Conservation (phyloP, 2,888 invertebrate genomes). For the Cheilosia urbana region DNA sequence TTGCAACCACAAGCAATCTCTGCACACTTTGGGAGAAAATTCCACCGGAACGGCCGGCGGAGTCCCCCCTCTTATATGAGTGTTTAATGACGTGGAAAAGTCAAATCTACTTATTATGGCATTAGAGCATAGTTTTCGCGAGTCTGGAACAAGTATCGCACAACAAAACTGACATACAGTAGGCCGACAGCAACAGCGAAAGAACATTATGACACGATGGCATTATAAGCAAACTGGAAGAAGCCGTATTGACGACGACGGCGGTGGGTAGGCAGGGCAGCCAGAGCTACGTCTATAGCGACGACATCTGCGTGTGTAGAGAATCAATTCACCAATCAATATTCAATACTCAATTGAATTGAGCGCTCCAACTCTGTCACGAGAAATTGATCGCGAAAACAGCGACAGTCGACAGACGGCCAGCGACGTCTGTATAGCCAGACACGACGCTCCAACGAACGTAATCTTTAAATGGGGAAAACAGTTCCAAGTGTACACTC, state of each 20-base stretch:
- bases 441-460: neutral
- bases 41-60: slow-evolving; percentile 16
- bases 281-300: neutral
- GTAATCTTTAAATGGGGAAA: slow-evolving; percentile 1
- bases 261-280: neutral
- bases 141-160: slow-evolving; percentile 16
- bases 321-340: slow-evolving; percentile 71
- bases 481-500: slow-evolving; percentile 4
- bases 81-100: slow-evolving; percentile 69
- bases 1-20: slow-evolving; percentile 8
- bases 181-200: slow-evolving; percentile 25
- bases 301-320: slow-evolving; percentile 30
- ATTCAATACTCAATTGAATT: slow-evolving; percentile 61
- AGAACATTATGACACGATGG: slow-evolving; percentile 43
- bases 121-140: slow-evolving; percentile 49
- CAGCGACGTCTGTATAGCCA: slow-evolving; percentile 8
- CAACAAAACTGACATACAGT: neutral
- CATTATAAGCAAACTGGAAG: slow-evolving; percentile 47
- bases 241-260: slow-evolving; percentile 41
- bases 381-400: slow-evolving; percentile 48
- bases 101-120: slow-evolving; percentile 58
- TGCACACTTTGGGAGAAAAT: slow-evolving; percentile 13
- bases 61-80: slow-evolving; percentile 54
- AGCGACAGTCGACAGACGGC: slow-evolving; percentile 12
- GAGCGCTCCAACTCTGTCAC: slow-evolving; percentile 50